Conservation (phyloP, 1,140 invertebrate species). For the Gonioctena quinquepunctata region DNA sequence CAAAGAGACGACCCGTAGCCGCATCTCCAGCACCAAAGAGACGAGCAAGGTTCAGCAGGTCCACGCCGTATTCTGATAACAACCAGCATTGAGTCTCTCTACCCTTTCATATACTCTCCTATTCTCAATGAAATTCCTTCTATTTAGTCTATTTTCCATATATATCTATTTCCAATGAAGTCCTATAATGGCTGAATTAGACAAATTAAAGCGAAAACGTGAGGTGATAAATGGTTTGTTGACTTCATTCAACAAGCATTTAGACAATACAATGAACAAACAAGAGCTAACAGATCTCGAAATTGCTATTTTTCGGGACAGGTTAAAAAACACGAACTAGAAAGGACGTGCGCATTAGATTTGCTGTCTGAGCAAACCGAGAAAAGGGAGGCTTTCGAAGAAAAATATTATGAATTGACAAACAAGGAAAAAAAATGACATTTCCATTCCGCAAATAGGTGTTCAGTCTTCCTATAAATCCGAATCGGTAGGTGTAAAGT, state of each 20-base stretch:
- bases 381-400: background rate
- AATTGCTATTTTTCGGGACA: background rate
- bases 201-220: background rate
- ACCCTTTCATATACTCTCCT: too few relatives aligned
- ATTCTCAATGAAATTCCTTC: too few relatives aligned
- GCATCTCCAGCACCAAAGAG: too few relatives aligned
- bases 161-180: too few relatives aligned
- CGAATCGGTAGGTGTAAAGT: slow-evolving; percentile 12
- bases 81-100: too few relatives aligned
- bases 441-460: background rate
- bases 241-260: background rate
- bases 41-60: too few relatives aligned
- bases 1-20: too few relatives aligned
- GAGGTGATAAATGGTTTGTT: background rate
- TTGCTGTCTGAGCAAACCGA: background rate
- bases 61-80: too few relatives aligned
- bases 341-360: background rate
- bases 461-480: background rate
- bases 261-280: background rate
- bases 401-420: background rate
- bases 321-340: background rate
- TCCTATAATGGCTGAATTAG: background rate
- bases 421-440: background rate
- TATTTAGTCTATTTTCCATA: too few relatives aligned
- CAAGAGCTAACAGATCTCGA: background rate